Percentiles rank a stretch among this genome's conserved stretches.
Evolutionary conservation across 2,797 vertebrate species (phyloP).

Genomic region (Microtus californicus): DNA sequence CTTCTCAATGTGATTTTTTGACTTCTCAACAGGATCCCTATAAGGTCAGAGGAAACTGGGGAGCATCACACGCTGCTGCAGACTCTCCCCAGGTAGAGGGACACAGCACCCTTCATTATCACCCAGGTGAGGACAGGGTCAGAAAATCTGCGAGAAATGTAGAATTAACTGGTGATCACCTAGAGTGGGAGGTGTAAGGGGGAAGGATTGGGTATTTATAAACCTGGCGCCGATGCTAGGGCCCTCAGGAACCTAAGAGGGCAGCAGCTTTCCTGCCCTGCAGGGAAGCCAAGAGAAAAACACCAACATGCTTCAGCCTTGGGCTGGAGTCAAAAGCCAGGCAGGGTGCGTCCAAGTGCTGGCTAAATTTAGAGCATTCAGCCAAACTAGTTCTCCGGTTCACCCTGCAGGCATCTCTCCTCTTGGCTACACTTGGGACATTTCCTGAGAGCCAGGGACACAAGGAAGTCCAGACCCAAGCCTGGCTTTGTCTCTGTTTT

Average conservation of each 20-base stretch:
- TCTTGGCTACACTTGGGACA: not conserved
- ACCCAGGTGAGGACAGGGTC: not conserved
- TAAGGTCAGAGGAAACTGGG: accelerated
- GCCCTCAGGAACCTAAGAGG: constrained; percentile 72
- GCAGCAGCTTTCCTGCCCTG: constrained; percentile 47
- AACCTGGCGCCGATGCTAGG: constrained; percentile 13
- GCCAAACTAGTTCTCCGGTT: constrained; percentile 67
- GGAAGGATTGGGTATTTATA: constrained; percentile 73
- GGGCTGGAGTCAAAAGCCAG: constrained; percentile 64
- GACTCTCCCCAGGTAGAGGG: not conserved
- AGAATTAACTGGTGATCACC: not conserved
- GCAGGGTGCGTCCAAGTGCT: constrained; percentile 55
- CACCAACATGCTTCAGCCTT: constrained; percentile 63
- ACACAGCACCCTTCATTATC: not conserved
- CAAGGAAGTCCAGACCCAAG: not conserved
- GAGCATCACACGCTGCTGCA: accelerated
- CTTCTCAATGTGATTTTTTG: not conserved
- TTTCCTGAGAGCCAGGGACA: constrained; percentile 35
- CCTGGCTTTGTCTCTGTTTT: not conserved
- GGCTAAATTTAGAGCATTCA: constrained; percentile 80
- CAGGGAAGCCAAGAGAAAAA: constrained; percentile 74
- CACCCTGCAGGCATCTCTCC: not conserved
- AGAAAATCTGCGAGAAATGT: not conserved
- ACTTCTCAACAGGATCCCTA: not conserved
- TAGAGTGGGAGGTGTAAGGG: constrained; percentile 4